Percentiles rank a stretch among this genome's conserved stretches.
Evolutionary conservation across 1,140 invertebrate genomes (phyloP).

Genomic region (Bombyx mandarina): DNA sequence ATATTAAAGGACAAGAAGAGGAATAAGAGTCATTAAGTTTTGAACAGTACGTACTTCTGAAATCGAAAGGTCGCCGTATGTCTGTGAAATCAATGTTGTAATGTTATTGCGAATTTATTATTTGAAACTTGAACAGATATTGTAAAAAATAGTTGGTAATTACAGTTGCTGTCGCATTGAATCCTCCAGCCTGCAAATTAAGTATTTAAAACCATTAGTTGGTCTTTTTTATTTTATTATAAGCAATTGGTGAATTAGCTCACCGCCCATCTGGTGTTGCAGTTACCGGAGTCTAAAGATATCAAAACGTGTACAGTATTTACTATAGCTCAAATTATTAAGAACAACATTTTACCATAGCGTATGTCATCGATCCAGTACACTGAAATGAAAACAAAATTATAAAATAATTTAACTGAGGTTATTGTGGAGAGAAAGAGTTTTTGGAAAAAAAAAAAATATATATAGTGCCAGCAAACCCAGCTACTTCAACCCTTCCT

Average conservation of each 20-base stretch:
- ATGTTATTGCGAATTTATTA: not conserved
- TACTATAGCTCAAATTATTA: not conserved
- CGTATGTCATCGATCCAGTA: conserved; percentile 20
- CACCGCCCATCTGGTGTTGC: too few species aligned
- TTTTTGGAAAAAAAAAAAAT: not conserved
- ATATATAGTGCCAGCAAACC: not conserved
- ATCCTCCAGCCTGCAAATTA: conserved; percentile 22
- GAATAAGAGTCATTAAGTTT: not conserved
- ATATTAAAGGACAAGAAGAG: too few species aligned
- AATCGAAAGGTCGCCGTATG: conserved; percentile 17
- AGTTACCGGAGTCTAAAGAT: too few species aligned
- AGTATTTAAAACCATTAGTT: not conserved
- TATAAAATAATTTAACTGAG: conserved; percentile 1
- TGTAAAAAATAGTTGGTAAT: not conserved
- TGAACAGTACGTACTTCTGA: conserved; percentile 11
- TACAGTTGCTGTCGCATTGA: conserved; percentile 21
- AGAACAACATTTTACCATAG: conserved; percentile 14
- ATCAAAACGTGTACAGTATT: not conserved
- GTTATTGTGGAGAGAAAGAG: not conserved
- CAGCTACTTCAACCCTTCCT: not conserved
- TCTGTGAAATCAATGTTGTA: conserved; percentile 8
- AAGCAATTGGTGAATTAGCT: too few species aligned
- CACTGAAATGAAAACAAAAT: conserved; percentile 16
- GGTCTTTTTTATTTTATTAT: too few species aligned
- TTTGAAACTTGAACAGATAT: not conserved